Conservation (phyloP, 2,888 invertebrate genomes). For the Gari tellinella region DNA sequence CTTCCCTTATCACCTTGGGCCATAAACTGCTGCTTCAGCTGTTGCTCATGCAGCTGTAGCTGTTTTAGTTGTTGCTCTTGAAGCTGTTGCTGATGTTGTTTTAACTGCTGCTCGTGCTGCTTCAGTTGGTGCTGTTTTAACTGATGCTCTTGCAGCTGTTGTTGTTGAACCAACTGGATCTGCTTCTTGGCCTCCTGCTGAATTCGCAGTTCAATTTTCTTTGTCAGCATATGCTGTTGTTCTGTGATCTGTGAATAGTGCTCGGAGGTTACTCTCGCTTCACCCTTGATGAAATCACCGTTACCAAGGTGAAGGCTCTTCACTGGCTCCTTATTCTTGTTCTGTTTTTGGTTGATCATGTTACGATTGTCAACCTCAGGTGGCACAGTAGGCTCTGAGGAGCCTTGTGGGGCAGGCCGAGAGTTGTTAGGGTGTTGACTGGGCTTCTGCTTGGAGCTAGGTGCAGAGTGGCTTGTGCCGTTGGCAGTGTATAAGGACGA, state of each 20-base stretch:
- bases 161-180: conserved; percentile 37
- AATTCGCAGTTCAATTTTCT: conserved; percentile 53
- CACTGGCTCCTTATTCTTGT: conserved; percentile 36
- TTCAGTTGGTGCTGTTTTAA: conserved; percentile 27
- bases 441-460: no score
- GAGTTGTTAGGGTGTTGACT: not conserved
- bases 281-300: conserved; percentile 11
- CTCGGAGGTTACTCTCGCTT: conserved; percentile 14
- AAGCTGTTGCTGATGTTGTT: conserved; percentile 40
- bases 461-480: not conserved
- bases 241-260: conserved; percentile 39
- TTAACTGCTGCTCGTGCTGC: not conserved
- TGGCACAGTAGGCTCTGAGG: conserved; percentile 13
- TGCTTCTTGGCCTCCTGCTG: conserved; percentile 49
- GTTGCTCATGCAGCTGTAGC: conserved; percentile 28
- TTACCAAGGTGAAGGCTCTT: conserved; percentile 14
- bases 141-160: conserved; percentile 45
- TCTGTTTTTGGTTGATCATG: conserved; percentile 36
- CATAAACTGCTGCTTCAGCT: conserved; percentile 2
- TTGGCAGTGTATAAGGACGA: not conserved
- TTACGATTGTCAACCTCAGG: conserved; percentile 47
- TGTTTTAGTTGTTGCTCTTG: conserved; percentile 40
- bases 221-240: conserved; percentile 46
- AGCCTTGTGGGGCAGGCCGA: conserved; percentile 36
- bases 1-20: conserved; percentile 17